Percentiles rank a stretch among this genome's conserved stretches.
Evolutionary conservation across 92 coral and sea anemone species (phyloP).

Genomic region (Anthopleura xanthogrammica): DNA sequence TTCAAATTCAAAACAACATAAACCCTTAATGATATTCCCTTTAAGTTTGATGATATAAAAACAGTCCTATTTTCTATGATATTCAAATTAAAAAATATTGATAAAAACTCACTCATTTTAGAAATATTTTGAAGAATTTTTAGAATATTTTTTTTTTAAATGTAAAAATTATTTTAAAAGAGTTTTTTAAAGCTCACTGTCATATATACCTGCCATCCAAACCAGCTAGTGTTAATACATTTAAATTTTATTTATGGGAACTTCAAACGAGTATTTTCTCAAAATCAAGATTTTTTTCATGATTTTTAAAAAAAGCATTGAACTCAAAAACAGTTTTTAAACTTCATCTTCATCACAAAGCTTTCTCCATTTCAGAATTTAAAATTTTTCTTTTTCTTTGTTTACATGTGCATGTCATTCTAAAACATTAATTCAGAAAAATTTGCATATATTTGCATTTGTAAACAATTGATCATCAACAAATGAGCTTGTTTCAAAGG

Average conservation of each 20-base stretch:
- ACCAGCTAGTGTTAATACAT: background rate
- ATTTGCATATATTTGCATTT: slow-evolving; percentile 34
- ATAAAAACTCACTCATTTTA: no score
- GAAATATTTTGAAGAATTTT: no score
- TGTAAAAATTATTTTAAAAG: no score
- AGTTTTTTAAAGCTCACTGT: background rate
- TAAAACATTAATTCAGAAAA: background rate
- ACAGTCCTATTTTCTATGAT: no score
- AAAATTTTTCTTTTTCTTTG: slow-evolving; percentile 10
- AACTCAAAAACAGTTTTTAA: background rate
- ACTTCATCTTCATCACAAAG: background rate
- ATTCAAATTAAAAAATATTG: no score
- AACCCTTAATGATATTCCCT: no score
- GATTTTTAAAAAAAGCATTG: no score
- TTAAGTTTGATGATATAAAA: no score
- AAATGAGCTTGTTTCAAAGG: background rate
- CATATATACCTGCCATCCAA: background rate
- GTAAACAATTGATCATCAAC: background rate
- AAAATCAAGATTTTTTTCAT: background rate
- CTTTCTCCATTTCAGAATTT: background rate
- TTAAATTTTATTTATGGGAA: background rate
- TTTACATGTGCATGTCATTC: slow-evolving; percentile 18
- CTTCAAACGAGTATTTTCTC: background rate
- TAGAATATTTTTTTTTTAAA: no score
- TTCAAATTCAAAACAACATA: no score